These are phyloP conservation scores for Gasterosteus aculeatus DNA, from an alignment of 2,113 vertebrate genomes.

Conservation along the genomic window DNA sequence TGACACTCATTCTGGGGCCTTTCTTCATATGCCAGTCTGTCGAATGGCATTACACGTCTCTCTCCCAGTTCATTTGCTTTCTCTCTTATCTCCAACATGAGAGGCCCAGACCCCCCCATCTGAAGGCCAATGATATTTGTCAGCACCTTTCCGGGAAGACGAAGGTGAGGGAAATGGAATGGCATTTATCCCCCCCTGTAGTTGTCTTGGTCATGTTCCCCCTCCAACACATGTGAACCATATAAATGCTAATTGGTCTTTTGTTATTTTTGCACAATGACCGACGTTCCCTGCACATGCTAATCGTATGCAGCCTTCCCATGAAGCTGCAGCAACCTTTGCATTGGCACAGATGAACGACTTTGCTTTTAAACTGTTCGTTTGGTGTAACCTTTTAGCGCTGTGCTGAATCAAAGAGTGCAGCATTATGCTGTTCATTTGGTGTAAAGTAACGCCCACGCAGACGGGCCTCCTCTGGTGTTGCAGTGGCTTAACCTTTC, in stretches of 20 bases:
- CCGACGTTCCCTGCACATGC: conserved; percentile 36
- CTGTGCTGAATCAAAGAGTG: conserved; percentile 36
- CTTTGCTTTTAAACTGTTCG: conserved; percentile 59
- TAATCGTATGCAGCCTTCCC: conserved; percentile 50
- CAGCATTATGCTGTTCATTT: conserved; percentile 55
- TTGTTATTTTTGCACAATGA: conserved; percentile 66
- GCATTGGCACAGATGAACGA: conserved; percentile 45
- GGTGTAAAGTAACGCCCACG: conserved; percentile 46
- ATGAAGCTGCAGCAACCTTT: conserved; percentile 65
- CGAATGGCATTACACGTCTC: conserved; percentile 73
- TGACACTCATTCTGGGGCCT: conserved; percentile 66
- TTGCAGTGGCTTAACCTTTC: conserved; percentile 71
- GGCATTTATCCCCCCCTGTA: conserved; percentile 66
- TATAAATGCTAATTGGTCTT: conserved; percentile 77
- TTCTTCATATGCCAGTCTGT: conserved; percentile 72
- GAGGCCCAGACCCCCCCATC: conserved; percentile 78
- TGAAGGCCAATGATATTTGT: conserved; percentile 73
- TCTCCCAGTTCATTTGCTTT: conserved; percentile 65
- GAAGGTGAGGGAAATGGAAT: conserved; percentile 66
- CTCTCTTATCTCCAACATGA: conserved; percentile 80
- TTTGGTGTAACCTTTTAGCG: conserved; percentile 70
- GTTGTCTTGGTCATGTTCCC: conserved; percentile 49
- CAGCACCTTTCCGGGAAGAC: conserved; percentile 53
- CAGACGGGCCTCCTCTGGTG: conserved; percentile 39
- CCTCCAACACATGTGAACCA: conserved; percentile 37